Base-by-base conservation (phyloP, 2,113 vertebrate species). In the Cyphomyrus plagiostoma region DNA sequence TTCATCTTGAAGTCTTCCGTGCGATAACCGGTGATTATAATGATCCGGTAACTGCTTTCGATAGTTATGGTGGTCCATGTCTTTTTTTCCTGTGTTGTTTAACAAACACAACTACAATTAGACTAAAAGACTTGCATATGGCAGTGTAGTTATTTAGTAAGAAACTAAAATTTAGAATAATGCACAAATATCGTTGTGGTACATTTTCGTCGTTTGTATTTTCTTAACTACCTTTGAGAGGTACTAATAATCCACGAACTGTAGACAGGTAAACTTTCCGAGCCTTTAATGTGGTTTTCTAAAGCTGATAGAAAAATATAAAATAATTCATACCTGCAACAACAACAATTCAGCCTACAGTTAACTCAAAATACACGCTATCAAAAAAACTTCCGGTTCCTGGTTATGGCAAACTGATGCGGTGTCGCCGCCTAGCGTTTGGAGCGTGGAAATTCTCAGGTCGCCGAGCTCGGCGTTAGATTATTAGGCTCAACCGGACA, bases 11-110 rank as follows among this genome's bases (percentile, higher is more conserved):
- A 90, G 11, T 89, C 90, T 91, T 62, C 88, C 92, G 89, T 87
- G 13, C 1, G 92, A 26, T 13, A 92, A 90, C 26, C 50, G 89
- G 0, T 50, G 89, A n/a, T 74, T 88, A 2, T 91, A 89, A 89
- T 89, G 91, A 30, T 30, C 13, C n/a, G 89, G 91, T 74, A 86
- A 87, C 70, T 90, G 90, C 35, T 90, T 88, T 89, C 90, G 93
- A 89, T 87, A 77, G 70, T 35, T 53, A 10, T 39, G 86, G 35
- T 56, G 92, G 46, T 93, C 92, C 94, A 93, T 95, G 85, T n/a
- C 52, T 80, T 6, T 66, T 26, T 70, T 70, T n/a, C 10, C 10
- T 70, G 10, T 62, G 21, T 62, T 62, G 6, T 74, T 74, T 35
- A 42, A 80, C 74, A 80, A 39, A 42, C 30, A 39, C 35, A 39